Conservation (phyloP, 2,113 vertebrate genomes). For the Fukomys damarensis region DNA sequence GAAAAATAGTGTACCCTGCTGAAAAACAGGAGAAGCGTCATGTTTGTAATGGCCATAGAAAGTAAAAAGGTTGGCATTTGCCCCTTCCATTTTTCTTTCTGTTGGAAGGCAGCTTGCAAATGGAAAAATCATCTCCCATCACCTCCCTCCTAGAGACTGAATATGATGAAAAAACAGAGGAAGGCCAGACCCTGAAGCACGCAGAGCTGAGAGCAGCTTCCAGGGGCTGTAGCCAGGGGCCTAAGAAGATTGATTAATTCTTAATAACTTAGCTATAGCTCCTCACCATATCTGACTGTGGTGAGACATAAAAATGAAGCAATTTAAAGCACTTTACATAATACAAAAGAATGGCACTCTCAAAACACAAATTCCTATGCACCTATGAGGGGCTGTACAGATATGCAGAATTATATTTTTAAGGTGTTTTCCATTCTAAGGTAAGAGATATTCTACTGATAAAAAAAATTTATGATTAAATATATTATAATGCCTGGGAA, state of each 20-base stretch:
- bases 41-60: slow-evolving; percentile 52
- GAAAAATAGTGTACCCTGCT: slow-evolving; percentile 51
- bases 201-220: background rate
- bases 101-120: slow-evolving; percentile 69
- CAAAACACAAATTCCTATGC: slow-evolving; percentile 15
- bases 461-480: slow-evolving; percentile 33
- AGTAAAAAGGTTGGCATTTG: slow-evolving; percentile 64
- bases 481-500: background rate
- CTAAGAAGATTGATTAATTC: slow-evolving; percentile 6
- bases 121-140: slow-evolving; percentile 69
- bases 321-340: slow-evolving; percentile 64
- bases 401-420: slow-evolving; percentile 38
- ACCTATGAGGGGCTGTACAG: background rate
- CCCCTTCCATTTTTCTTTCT: slow-evolving; percentile 71
- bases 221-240: background rate
- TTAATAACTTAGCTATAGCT: slow-evolving; percentile 28
- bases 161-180: slow-evolving; percentile 55
- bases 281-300: slow-evolving; percentile 15
- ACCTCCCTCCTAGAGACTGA: slow-evolving; percentile 39
- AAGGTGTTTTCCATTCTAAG: slow-evolving; percentile 14
- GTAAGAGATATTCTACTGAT: background rate
- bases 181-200: slow-evolving; percentile 45
- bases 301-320: slow-evolving; percentile 38
- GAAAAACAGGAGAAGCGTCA: slow-evolving; percentile 33
- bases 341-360: slow-evolving; percentile 33